phyloP scores from a whole-genome alignment of 2,888 invertebrate species.

The Branchinecta sandiegonensis region DNA sequence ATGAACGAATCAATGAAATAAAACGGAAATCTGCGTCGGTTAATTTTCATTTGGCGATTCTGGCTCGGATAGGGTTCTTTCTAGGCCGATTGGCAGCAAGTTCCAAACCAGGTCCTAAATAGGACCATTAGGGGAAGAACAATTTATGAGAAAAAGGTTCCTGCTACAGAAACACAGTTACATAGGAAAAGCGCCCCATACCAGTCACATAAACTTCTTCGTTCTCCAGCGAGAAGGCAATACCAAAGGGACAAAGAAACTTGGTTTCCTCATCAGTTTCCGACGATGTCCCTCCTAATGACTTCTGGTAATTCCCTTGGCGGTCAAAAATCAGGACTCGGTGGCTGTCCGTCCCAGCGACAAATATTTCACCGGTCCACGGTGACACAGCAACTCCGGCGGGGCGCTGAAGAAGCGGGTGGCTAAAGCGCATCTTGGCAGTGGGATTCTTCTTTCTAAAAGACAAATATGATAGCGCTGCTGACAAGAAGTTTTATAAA shows the following conservation, averaged over 20 bases:
- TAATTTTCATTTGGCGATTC: no score
- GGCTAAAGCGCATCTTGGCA: slow-evolving; percentile 41
- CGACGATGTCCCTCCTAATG: slow-evolving; percentile 18
- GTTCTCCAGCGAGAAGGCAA: slow-evolving; percentile 43
- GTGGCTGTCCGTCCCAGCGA: slow-evolving; percentile 48
- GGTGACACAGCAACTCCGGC: slow-evolving; percentile 51
- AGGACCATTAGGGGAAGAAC: no score
- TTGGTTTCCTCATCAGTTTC: slow-evolving; percentile 32
- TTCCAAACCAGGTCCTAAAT: no score
- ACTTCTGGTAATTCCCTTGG: slow-evolving; percentile 30
- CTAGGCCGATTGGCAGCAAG: no score
- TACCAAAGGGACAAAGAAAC: slow-evolving; percentile 47
- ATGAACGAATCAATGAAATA: no score
- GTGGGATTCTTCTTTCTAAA: neutral
- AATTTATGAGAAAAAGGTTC: no score
- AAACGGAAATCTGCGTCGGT: no score
- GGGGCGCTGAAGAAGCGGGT: slow-evolving; percentile 44
- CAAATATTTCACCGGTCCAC: slow-evolving; percentile 48
- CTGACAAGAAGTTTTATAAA: no score
- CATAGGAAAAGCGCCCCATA: slow-evolving; percentile 27
- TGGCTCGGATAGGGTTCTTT: no score
- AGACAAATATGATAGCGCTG: neutral
- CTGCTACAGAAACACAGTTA: no score
- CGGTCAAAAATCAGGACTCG: slow-evolving; percentile 41
- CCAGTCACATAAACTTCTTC: slow-evolving; percentile 48